Evolutionary conservation across 2,797 vertebrate genomes (phyloP), one percentile per base, ranked within the genome.

Genomic region (Paguma larvata): DNA sequence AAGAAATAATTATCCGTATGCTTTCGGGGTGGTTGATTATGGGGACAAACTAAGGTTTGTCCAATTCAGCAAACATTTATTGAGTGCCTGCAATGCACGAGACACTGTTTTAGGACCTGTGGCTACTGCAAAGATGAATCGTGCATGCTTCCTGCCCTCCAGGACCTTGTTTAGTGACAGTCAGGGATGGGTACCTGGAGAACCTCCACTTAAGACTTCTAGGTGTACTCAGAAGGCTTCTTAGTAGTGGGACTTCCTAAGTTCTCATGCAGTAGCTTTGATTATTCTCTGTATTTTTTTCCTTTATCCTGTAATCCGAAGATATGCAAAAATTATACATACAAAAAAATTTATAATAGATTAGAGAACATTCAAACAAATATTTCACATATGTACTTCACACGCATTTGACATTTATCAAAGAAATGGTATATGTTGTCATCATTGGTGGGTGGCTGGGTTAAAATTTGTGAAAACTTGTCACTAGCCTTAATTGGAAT

Each of bases 1-100:
- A 94, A 88, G 59, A 95, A 92, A 34, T 83, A 89, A 91, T 96
- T 92, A 84, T 84, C 27, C 70, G 18, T 84, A 41, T 77, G 68
- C 73, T 82, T 93, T 92, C 73, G 53, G 13, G 18, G 30, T 65
- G 53, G 85, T 82, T 67, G 73, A 77, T 75, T 72, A 34, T 75
- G 34, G 83, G 84, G 67, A 84, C 79, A 95, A 83, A 88, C 18
- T 34, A 73, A 51, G 75, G 86, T 90, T 94, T 59, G 48, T 59
- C 85, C 65, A 84, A 12, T 82, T 87, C 89, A 78, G 83, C 94
- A 87, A 65, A 89, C 63, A 34, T 67, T 77, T 79, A 19, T 44
- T 23, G 3, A 73, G 53, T 44, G 21, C 56, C 46, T 32, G 8
- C 41, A 32, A 44, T 19, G 34, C 27, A 2, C 2, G 3, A 30